A percentile compares a stretch with the other conserved stretches of the same genome.
These are phyloP conservation scores for Babyrousa celebensis DNA, from an alignment of 2,797 vertebrate genomes.

Conservation along the genomic window DNA sequence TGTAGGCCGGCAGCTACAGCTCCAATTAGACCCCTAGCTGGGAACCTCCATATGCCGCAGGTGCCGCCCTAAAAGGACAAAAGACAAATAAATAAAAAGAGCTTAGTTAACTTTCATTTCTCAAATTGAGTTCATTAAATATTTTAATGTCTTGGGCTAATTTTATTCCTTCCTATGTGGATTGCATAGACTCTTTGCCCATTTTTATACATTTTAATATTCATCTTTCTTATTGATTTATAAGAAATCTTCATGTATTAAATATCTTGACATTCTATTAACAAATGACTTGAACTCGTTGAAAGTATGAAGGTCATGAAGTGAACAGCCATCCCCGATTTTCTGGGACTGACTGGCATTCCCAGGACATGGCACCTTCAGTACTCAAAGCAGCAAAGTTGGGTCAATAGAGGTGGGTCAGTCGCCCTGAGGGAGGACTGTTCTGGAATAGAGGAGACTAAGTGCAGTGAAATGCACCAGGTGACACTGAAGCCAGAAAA, in stretches of 20 bases:
- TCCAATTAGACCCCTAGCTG: too few relatives aligned
- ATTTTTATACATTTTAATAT: constrained; percentile 31
- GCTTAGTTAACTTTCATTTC: constrained; percentile 47
- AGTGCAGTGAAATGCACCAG: neutral
- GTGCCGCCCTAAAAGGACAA: too few relatives aligned
- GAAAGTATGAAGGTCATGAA: constrained; percentile 1
- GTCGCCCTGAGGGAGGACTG: neutral
- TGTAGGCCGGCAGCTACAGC: too few relatives aligned
- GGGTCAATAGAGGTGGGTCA: neutral
- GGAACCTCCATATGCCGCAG: too few relatives aligned
- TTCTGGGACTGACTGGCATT: neutral
- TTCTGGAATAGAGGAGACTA: neutral
- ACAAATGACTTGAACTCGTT: neutral
- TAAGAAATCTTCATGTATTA: neutral
- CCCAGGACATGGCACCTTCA: neutral
- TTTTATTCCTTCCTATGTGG: constrained; percentile 34
- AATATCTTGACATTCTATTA: neutral
- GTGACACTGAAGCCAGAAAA: neutral
- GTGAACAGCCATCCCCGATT: neutral
- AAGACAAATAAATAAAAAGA: too few relatives aligned
- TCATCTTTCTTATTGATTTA: constrained; percentile 16
- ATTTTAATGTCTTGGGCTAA: neutral
- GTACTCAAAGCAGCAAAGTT: neutral
- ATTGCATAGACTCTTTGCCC: neutral
- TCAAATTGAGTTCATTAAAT: constrained; percentile 13